Evolutionary conservation across 2,797 vertebrate genomes (phyloP), one percentile per base, ranked within the genome.

Genomic region (Limnodromus scolopaceus): DNA sequence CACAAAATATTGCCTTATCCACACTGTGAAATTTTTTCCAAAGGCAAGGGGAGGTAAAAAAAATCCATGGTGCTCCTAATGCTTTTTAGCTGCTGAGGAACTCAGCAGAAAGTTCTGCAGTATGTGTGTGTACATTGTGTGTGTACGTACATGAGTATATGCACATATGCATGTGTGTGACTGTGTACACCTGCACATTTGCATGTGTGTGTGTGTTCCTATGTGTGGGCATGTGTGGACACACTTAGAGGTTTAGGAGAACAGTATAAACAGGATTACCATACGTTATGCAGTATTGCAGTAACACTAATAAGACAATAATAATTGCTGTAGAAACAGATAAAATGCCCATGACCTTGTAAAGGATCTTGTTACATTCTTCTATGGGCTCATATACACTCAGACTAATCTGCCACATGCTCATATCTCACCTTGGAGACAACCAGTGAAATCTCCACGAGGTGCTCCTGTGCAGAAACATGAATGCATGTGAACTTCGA

Each of bases 91-190:
- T 9, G 9, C 7, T 43, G 27, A 68, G 34, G 19, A 72, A 27
- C 11, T 68, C 34, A 9, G 13, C 11, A 27, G 9, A 22, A 91
- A 58, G 13, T 34, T 84, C 36, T 49, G 15, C 34, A 34, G 18
- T 36, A 20, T 1, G 0, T 30, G 48, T 46, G 45, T 8, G 10
- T 2, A 1, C 16, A 5, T 13, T 46, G 17, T 48, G 32, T 9
- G 6, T 61, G 11, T 60, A 28, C 3, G 4, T 45, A n/a, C 23
- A 38, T 12, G 9, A 15, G 12, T 46, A n/a, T n/a, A 10, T 45
- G 39, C 5, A 46, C 16, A n/a, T 17, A 16, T 28, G 10, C 17
- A 16, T 20, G 4, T 30, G 3, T 63, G 8, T 51, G 32, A 34
- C 41, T 48, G 30, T 13, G 23, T 39, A 48, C 13, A 28, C 5